Percentiles rank a stretch among this genome's conserved stretches.
Evolutionary conservation across 2,888 invertebrate genomes (phyloP).

Genomic region (Quadroppia sp.): DNA sequence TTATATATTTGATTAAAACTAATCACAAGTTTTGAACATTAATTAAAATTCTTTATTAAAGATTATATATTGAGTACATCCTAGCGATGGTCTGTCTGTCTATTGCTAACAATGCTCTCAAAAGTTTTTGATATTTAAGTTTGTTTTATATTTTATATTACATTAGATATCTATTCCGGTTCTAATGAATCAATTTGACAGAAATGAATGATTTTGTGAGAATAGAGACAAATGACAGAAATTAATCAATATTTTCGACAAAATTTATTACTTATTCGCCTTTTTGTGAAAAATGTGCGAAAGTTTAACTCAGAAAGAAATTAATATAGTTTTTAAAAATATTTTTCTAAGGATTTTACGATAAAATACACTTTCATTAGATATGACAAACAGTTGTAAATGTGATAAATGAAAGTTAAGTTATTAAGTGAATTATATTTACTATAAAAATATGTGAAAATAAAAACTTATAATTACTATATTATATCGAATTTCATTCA

Average conservation of each 20-base stretch:
- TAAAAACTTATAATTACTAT: too few relatives aligned
- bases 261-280: background rate
- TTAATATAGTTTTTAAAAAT: background rate
- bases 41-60: background rate
- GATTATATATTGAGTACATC: background rate
- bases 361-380: background rate
- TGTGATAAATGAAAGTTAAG: background rate
- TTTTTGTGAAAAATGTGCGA: background rate
- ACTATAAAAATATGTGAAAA: too few relatives aligned
- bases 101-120: background rate
- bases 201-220: background rate
- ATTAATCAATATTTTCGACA: constrained; percentile 10
- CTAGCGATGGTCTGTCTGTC: background rate
- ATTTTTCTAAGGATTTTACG: background rate
- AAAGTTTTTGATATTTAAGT: background rate
- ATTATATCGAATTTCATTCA: too few relatives aligned
- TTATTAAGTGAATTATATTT: too few relatives aligned
- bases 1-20: background rate
- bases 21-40: background rate
- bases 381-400: background rate
- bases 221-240: background rate
- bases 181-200: background rate
- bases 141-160: background rate
- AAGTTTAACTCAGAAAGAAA: background rate
- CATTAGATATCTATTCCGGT: background rate